Evolutionary conservation across 2,888 invertebrate species (phyloP).

Genomic region (Drosophila greeni): DNA sequence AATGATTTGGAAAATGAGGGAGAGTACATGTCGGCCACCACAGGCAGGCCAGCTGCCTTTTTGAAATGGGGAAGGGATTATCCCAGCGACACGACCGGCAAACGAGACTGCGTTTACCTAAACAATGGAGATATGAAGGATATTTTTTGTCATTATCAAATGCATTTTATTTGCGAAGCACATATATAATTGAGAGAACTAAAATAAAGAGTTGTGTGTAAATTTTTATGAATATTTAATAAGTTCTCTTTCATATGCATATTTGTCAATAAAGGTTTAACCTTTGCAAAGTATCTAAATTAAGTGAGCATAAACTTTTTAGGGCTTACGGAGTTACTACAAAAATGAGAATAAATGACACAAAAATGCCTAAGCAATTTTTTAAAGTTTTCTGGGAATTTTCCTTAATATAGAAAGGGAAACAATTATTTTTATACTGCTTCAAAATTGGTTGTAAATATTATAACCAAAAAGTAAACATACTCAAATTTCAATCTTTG

Average conservation of each 20-base stretch:
- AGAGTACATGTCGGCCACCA: not conserved
- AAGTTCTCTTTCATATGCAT: not conserved
- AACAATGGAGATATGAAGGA: not conserved
- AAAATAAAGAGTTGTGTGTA: not conserved
- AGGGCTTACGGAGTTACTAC: not conserved
- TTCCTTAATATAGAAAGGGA: not conserved
- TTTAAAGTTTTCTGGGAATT: not conserved
- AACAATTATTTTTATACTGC: not conserved
- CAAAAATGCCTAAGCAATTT: not conserved
- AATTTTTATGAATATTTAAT: no score
- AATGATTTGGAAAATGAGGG: not conserved
- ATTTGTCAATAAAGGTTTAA: not conserved
- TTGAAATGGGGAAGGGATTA: not conserved
- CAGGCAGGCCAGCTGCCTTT: not conserved
- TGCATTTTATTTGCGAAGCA: not conserved
- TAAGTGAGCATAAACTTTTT: not conserved
- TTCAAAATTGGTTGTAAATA: no score
- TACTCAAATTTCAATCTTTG: not conserved
- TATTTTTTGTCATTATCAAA: not conserved
- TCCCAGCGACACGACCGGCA: not conserved
- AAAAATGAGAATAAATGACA: not conserved
- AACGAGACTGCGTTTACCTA: not conserved
- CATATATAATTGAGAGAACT: not conserved
- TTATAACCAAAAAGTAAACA: not conserved
- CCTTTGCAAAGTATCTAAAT: not conserved